These are phyloP conservation scores for Clarias magur DNA, from an alignment of 2,113 vertebrate species.

Conservation along the genomic window DNA sequence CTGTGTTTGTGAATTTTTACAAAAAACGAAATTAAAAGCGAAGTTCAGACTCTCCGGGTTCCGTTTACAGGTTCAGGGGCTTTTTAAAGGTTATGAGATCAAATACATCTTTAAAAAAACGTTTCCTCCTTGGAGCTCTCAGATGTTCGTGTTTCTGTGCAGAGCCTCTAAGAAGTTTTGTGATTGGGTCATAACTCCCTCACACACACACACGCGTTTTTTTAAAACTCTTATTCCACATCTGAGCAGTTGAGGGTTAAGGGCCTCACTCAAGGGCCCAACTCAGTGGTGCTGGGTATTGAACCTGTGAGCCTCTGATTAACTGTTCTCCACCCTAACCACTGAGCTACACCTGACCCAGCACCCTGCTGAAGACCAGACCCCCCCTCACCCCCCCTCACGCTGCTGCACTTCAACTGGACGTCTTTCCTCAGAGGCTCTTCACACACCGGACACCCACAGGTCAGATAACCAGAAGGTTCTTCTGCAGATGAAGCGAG, in stretches of 20 bases:
- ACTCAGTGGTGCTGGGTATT: too few species aligned
- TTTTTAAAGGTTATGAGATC: too few species aligned
- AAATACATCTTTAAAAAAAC: too few species aligned
- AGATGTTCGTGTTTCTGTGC: not conserved
- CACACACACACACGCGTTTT: too few species aligned
- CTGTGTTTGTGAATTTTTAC: not conserved
- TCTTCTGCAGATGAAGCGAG: not conserved
- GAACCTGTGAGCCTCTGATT: too few species aligned
- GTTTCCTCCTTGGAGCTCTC: too few species aligned
- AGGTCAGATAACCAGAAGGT: not conserved
- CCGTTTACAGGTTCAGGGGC: not conserved
- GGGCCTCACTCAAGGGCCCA: too few species aligned
- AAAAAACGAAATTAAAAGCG: not conserved
- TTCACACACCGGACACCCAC: not conserved
- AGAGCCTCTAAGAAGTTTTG: not conserved
- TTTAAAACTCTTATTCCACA: too few species aligned
- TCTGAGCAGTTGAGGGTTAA: too few species aligned
- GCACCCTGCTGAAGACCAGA: not conserved
- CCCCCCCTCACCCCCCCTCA: too few species aligned
- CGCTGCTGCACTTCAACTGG: not conserved
- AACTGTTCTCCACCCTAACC: not conserved
- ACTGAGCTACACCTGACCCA: not conserved
- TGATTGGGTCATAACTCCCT: not conserved
- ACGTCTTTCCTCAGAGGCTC: not conserved
- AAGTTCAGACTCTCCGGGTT: not conserved